Percentiles rank a stretch among this genome's conserved stretches.
These are phyloP conservation scores for Eristalis arbustorum DNA, from an alignment of 2,888 invertebrate genomes.

Conservation along the genomic window DNA sequence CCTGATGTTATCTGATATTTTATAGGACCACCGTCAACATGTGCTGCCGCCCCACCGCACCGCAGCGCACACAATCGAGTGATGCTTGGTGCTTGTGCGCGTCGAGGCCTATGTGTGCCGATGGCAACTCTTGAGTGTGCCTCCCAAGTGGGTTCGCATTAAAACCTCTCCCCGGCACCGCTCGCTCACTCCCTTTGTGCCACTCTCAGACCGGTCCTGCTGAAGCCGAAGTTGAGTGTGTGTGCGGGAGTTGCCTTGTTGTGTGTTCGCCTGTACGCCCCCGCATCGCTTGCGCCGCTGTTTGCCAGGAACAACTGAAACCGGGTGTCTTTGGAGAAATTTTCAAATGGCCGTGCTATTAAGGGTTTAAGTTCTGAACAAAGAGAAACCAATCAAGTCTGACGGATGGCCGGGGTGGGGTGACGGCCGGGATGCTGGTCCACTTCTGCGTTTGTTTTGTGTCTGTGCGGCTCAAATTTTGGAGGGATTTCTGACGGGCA, in stretches of 20 bases:
- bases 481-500: not conserved
- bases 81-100: not conserved
- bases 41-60: constrained; percentile 2
- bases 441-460: not conserved
- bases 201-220: not conserved
- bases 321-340: constrained; percentile 1
- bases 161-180: constrained; percentile 4
- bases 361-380: constrained; percentile 47
- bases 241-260: not conserved
- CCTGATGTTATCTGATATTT: constrained; percentile 47
- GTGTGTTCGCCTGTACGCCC: constrained; percentile 41
- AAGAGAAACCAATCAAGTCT: constrained; percentile 26
- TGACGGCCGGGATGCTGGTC: not conserved
- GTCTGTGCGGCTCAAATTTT: not conserved
- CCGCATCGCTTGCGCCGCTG: constrained; percentile 18
- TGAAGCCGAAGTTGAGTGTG: not conserved
- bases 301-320: constrained; percentile 1
- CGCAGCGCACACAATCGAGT: not conserved
- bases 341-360: constrained; percentile 34
- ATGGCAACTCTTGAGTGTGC: constrained; percentile 7
- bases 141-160: constrained; percentile 49
- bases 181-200: not conserved
- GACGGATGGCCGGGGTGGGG: not conserved
- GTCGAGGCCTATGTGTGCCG: not conserved
- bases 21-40: constrained; percentile 48